phyloP scores from a whole-genome alignment of 2,888 invertebrate genomes.

The Pristionchus fissidentatus region DNA sequence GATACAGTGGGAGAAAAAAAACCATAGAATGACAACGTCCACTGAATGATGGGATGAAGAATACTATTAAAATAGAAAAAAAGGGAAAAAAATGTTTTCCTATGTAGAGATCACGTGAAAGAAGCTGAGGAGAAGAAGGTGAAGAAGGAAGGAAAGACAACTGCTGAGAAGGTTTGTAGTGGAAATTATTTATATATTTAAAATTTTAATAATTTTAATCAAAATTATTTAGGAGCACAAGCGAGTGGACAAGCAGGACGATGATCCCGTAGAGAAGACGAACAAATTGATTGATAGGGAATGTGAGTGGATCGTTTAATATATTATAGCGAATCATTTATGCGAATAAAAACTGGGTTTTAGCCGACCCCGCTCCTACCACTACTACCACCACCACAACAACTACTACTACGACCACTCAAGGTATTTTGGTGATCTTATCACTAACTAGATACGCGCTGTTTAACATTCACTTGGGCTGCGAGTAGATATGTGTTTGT shows the following conservation, averaged over 20 bases:
- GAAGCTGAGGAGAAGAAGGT: slow-evolving; percentile 2
- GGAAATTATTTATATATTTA: not conserved
- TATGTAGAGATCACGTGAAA: slow-evolving; percentile 8
- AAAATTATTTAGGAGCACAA: not conserved
- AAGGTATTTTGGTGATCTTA: not conserved
- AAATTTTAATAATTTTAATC: not conserved
- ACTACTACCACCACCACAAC: not conserved
- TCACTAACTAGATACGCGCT: no score
- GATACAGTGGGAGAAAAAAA: not conserved
- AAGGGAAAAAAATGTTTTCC: not conserved
- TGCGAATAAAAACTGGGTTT: not conserved
- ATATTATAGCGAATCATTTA: not conserved
- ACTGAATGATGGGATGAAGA: no score
- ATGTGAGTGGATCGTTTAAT: not conserved
- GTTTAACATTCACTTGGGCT: no score
- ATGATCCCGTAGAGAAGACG: not conserved
- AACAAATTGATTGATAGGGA: slow-evolving; percentile 2
- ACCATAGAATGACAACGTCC: no score
- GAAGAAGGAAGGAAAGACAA: slow-evolving; percentile 12
- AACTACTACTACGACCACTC: not conserved
- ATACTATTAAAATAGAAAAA: not conserved
- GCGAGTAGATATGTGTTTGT: no score
- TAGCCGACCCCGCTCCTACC: slow-evolving; percentile 20
- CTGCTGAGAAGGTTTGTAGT: not conserved
- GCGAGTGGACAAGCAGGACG: not conserved